Conservation (phyloP, 2,888 invertebrate species). For the Trachelus iudaicus region DNA sequence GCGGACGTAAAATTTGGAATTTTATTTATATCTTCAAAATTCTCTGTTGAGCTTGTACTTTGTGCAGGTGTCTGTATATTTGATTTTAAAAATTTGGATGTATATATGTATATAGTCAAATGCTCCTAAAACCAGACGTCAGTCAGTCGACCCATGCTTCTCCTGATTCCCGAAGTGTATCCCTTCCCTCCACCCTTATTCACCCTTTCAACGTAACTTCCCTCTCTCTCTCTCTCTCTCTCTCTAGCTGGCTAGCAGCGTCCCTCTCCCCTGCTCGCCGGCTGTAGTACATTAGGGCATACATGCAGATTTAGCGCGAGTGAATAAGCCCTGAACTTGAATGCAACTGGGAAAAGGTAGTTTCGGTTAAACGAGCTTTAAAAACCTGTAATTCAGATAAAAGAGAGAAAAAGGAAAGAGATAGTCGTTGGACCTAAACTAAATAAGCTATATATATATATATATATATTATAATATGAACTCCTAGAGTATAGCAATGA, state of each 20-base stretch:
- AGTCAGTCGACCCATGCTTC: not conserved
- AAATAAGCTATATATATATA: not conserved
- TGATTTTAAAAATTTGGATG: not conserved
- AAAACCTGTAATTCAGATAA: constrained; percentile 32
- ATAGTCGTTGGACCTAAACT: not conserved
- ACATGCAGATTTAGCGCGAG: not conserved
- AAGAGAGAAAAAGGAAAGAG: not conserved
- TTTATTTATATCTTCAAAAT: too few relatives aligned
- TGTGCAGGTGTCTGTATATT: too few relatives aligned
- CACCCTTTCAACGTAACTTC: not conserved
- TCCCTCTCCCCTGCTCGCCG: not conserved
- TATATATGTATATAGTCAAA: not conserved
- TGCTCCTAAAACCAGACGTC: not conserved
- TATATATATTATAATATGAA: too few relatives aligned
- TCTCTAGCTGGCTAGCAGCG: not conserved
- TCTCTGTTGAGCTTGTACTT: too few relatives aligned
- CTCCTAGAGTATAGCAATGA: not conserved
- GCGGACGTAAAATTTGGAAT: too few relatives aligned
- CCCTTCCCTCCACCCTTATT: not conserved
- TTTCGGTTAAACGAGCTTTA: constrained; percentile 43
- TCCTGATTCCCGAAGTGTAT: not conserved
- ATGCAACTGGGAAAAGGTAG: constrained; percentile 32
- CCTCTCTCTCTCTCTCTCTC: too few relatives aligned
- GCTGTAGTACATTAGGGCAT: not conserved
- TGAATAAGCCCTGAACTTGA: constrained; percentile 17